Evolutionary conservation across 2,888 invertebrate species (phyloP), one percentile per base, ranked within the genome.

Genomic region (Leuctra nigra): DNA sequence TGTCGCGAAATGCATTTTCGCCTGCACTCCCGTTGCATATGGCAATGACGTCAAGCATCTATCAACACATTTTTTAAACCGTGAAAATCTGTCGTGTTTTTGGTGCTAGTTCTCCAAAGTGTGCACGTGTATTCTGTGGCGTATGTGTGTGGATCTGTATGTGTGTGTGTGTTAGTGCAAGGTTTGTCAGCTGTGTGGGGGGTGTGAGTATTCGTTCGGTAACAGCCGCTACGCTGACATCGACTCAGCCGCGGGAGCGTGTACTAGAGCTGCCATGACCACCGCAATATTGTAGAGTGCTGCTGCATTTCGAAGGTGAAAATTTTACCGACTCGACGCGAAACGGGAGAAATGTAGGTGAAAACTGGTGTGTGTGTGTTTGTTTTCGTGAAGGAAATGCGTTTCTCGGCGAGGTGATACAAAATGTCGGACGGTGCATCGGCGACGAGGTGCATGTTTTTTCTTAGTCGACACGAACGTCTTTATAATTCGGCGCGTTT

Each of bases 241-340:
- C 29, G 29, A 29, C 6, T 7, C 29, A 29, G 6, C 29, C 7
- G 11, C 29, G 29, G 11, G 29, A 29, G 29, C 29, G 29, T 7
- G 29, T 29, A 29, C 7, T n/a, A n/a, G n/a, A n/a, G n/a, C 53
- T 59, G 54, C 61, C 61, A 58, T 61, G 61, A 61, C 61, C 61
- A 61, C 59, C 61, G 57, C 61, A 59, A 60, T 58, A 54, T 29
- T 7, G 35, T 57, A 59, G 56, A 60, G 60, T 61, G 58, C 59
- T 55, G n/a, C n/a, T n/a, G n/a, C n/a, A n/a, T n/a, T n/a, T n/a
- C n/a, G n/a, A n/a, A n/a, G n/a, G n/a, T n/a, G n/a, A n/a, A n/a
- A n/a, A n/a, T n/a, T n/a, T n/a, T n/a, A n/a, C 44, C 55, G 48
- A 36, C 29, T 24, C 20, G 41, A 47, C 56, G 57, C 41, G 59